Evolutionary conservation across 2,888 invertebrate genomes (phyloP).

Genomic region (Nemoura dubitans): DNA sequence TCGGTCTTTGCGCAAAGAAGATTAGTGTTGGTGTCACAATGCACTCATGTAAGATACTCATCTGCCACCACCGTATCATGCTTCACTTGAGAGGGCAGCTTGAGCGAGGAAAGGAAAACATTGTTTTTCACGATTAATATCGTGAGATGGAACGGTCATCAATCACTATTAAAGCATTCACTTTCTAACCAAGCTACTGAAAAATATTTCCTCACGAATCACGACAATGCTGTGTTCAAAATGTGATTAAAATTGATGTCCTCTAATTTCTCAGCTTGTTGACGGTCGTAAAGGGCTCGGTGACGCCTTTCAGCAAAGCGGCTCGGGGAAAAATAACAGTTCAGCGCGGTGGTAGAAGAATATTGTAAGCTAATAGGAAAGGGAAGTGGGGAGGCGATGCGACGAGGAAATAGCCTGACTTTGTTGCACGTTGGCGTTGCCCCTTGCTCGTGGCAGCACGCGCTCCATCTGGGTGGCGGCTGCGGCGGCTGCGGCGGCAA

Average conservation of each 20-base stretch:
- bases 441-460: constrained; percentile 54
- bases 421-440: neutral
- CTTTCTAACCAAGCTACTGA: neutral
- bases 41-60: constrained; percentile 4
- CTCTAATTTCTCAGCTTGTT: neutral
- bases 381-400: neutral
- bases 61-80: neutral
- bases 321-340: neutral
- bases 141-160: neutral
- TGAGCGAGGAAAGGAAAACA: constrained; percentile 12
- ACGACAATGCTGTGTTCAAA: constrained; percentile 14
- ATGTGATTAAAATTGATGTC: constrained; percentile 31
- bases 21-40: constrained; percentile 4
- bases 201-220: neutral
- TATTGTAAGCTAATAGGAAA: neutral
- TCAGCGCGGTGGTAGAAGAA: neutral
- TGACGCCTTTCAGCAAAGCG: neutral
- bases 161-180: neutral
- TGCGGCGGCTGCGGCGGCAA: neutral
- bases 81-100: neutral
- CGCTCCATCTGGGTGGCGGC: constrained; percentile 60
- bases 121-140: constrained; percentile 1
- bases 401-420: neutral
- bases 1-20: neutral
- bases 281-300: neutral